Conservation (phyloP, 2,113 vertebrate genomes). For the Corythoichthys haematopterus region DNA sequence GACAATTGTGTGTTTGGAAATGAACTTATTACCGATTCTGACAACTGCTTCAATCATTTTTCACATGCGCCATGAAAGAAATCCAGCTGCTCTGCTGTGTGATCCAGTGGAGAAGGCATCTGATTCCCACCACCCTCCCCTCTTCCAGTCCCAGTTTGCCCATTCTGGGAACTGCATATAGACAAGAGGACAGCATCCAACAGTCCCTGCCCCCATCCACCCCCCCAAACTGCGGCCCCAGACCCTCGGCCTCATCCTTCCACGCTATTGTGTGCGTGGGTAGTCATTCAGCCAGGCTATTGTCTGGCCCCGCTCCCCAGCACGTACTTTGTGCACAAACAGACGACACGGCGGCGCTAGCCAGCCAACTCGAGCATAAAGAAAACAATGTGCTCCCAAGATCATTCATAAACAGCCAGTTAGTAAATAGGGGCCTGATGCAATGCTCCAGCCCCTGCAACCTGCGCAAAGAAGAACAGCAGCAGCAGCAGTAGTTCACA, state of each 20-base stretch:
- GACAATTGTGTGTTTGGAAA: slow-evolving; percentile 7
- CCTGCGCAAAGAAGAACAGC: slow-evolving; percentile 40
- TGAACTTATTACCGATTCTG: slow-evolving; percentile 56
- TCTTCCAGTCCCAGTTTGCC: slow-evolving; percentile 54
- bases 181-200: slow-evolving; percentile 62
- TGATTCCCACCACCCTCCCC: slow-evolving; percentile 72
- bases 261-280: slow-evolving; percentile 70
- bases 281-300: slow-evolving; percentile 71
- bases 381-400: slow-evolving; percentile 70
- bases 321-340: slow-evolving; percentile 71
- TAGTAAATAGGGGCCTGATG: slow-evolving; percentile 59
- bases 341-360: slow-evolving; percentile 64
- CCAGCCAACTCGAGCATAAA: slow-evolving; percentile 66
- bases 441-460: slow-evolving; percentile 30
- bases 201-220: slow-evolving; percentile 46
- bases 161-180: slow-evolving; percentile 60
- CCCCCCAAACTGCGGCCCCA: slow-evolving; percentile 58
- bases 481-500: slow-evolving; percentile 49
- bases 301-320: slow-evolving; percentile 65
- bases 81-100: slow-evolving; percentile 72
- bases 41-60: slow-evolving; percentile 71
- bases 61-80: slow-evolving; percentile 68
- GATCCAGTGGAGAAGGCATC: slow-evolving; percentile 64
- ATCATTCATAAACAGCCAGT: slow-evolving; percentile 60
- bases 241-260: slow-evolving; percentile 66